Conservation (phyloP, 2,113 vertebrate species). For the Coryphaenoides rupestris region DNA sequence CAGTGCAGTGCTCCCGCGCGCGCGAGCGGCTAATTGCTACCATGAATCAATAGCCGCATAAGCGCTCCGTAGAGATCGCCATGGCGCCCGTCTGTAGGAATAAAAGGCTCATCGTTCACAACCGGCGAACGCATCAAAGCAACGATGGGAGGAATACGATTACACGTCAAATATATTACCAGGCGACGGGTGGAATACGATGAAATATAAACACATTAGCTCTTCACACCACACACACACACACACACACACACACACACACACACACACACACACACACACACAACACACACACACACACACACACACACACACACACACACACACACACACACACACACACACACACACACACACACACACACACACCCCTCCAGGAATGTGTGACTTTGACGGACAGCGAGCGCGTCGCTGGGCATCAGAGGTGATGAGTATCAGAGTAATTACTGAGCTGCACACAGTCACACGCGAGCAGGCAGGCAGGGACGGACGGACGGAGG, state of each 20-base stretch:
- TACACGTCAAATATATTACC: too few species aligned
- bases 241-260: too few species aligned
- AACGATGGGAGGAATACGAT: too few species aligned
- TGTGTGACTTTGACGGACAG: conserved; percentile 54
- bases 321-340: too few species aligned
- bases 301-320: too few species aligned
- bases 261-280: too few species aligned
- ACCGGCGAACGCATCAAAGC: conserved; percentile 62
- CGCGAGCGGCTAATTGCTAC: conserved; percentile 53
- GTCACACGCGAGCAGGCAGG: conserved; percentile 38
- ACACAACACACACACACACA: too few species aligned
- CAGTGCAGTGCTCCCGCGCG: conserved; percentile 34
- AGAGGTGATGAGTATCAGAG: conserved; percentile 36
- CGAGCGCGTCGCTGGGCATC: conserved; percentile 34
- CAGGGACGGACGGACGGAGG: too few species aligned
- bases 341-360: conserved; percentile 25
- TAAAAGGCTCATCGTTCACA: conserved; percentile 50
- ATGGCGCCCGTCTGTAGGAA: conserved; percentile 65
- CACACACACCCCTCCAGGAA: conserved; percentile 41
- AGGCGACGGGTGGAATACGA: too few species aligned
- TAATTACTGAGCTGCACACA: conserved; percentile 57
- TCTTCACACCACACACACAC: too few species aligned
- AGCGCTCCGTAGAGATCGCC: conserved; percentile 59
- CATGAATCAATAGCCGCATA: conserved; percentile 66
- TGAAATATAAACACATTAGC: too few species aligned